These are phyloP conservation scores for Gobiocypris rarus DNA, from an alignment of 2,113 vertebrate genomes.

Conservation along the genomic window DNA sequence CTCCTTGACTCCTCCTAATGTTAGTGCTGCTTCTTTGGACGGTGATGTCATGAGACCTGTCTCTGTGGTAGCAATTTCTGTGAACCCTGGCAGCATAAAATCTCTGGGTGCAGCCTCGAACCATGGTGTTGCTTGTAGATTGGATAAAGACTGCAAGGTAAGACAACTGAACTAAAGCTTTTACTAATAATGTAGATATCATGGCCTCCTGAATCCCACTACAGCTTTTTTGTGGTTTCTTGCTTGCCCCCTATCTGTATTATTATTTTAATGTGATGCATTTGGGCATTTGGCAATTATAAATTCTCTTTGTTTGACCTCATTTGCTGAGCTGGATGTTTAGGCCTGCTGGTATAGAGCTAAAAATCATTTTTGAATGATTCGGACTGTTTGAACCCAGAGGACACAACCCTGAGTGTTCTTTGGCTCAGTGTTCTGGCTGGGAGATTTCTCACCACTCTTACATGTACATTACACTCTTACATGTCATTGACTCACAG, in stretches of 20 bases:
- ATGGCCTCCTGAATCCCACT: neutral
- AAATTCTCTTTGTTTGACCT: neutral
- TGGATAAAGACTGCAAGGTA: constrained; percentile 93
- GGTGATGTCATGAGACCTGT: constrained; percentile 76
- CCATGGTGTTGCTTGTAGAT: constrained; percentile 72
- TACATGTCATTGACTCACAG: neutral
- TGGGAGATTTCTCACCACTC: constrained; percentile 8
- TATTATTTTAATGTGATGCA: neutral
- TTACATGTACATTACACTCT: neutral
- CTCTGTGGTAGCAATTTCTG: constrained; percentile 67
- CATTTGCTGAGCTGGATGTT: neutral
- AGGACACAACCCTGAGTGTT: constrained; percentile 7
- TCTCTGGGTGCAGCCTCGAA: constrained; percentile 74
- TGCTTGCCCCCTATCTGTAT: neutral
- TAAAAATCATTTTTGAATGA: neutral
- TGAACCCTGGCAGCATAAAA: constrained; percentile 72
- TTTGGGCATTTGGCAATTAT: neutral
- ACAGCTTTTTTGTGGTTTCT: neutral
- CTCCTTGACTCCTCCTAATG: constrained; percentile 80
- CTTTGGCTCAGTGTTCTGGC: neutral
- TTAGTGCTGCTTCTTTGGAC: constrained; percentile 81
- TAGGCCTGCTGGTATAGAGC: constrained; percentile 1
- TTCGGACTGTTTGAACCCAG: neutral
- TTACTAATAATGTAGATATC: neutral
- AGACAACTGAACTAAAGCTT: constrained; percentile 30